Percentiles rank a stretch among this genome's conserved stretches.
phyloP scores from a whole-genome alignment of 2,888 invertebrate genomes.

The Strigamia transsilvanica region DNA sequence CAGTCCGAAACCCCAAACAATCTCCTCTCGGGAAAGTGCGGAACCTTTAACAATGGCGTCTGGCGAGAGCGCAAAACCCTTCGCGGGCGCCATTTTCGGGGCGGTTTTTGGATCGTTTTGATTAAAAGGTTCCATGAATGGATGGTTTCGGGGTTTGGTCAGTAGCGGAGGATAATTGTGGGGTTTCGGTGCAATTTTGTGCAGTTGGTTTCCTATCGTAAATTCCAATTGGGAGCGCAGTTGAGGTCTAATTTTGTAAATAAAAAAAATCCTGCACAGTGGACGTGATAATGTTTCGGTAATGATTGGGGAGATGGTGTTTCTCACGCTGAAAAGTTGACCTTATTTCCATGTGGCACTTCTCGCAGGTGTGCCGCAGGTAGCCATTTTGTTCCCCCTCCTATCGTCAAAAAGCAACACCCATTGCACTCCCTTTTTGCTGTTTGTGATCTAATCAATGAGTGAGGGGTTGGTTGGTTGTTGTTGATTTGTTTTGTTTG shows the following conservation, averaged over 20 bases:
- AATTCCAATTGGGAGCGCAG: background rate
- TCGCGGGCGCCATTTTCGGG: too few species aligned
- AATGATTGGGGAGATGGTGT: constrained; percentile 22
- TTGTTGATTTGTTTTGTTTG: too few species aligned
- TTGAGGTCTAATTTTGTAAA: background rate
- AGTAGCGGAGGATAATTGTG: background rate
- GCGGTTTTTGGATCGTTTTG: background rate
- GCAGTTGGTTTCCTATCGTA: background rate
- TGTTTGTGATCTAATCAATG: background rate
- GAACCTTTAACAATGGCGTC: too few species aligned
- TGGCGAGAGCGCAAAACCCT: too few species aligned
- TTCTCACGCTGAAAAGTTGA: constrained; percentile 23
- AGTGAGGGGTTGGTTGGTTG: too few species aligned
- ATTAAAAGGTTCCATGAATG: background rate
- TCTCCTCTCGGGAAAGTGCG: too few species aligned
- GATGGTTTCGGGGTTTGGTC: background rate
- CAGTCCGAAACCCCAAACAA: too few species aligned
- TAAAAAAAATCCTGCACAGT: background rate
- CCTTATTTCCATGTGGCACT: constrained; percentile 13
- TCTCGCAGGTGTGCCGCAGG: constrained; percentile 23
- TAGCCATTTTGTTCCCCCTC: background rate
- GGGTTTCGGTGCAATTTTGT: background rate
- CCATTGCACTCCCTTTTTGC: background rate
- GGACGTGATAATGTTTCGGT: background rate
- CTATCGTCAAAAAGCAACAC: background rate